Base-by-base conservation (phyloP, 2,797 vertebrate species). In the Pogoniulus pusillus region DNA sequence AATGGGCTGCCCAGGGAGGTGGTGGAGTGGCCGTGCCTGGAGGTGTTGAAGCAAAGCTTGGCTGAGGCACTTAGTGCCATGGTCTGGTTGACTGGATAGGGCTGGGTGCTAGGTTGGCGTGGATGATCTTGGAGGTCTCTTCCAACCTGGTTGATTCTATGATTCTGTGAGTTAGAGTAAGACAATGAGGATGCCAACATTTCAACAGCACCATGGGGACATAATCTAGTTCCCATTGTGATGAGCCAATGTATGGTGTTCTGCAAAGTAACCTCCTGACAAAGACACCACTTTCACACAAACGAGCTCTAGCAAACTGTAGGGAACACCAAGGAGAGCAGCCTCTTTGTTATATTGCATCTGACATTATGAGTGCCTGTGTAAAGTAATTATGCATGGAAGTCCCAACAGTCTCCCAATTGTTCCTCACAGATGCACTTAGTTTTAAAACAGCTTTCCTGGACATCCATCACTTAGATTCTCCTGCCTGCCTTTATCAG, bases 171-270 rank as follows among this genome's bases (percentile, higher is more conserved):
- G n/a, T n/a, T n/a, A n/a, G n/a, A n/a, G n/a, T n/a, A n/a, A 80
- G 87, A 79, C 57, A 88, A 83, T 1, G 4, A 4, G 32, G 65
- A 77, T 90, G 90, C 34, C 82, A 82, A n/a, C 39, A 79, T 82
- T 95, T 93, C 87, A 95, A 72, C 71, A 57, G 89, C 76, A 90
- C 87, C 87, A 81, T 85, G 77, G 95, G 93, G 72, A 83, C 73
- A 86, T 82, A 89, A 96, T 93, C 71, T 59, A 96, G 96, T 96
- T 96, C 96, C 45, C 69, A 81, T 68, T 91, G 87, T 41, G 41
- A 41, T 17, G 41, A 41, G 41, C 41, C 41, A 41, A 16, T 58
- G 34, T 59, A 69, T 75, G 57, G 72, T 58, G 62, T 69, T 95
- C 85, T 81, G 73, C 89, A 90, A 82, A 87, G 68, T 29, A 72